Evolutionary conservation across 2,888 invertebrate species (phyloP).

Genomic region (Cataglyphis cursor): DNA sequence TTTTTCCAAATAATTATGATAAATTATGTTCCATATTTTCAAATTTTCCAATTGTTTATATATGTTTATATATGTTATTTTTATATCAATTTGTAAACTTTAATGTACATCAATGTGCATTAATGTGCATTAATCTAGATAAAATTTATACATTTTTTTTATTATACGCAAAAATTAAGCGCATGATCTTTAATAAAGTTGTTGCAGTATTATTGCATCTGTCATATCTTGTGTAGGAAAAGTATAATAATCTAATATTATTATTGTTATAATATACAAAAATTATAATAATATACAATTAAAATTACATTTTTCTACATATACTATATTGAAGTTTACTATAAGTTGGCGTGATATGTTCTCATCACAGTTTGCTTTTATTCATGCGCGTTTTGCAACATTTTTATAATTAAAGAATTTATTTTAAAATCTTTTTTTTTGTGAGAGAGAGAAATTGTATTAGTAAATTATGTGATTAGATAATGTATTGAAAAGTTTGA

Average conservation of each 20-base stretch:
- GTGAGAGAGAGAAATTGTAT: neutral
- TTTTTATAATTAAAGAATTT: neutral
- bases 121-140: neutral
- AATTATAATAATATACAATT: constrained; percentile 56
- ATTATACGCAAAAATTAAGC: constrained; percentile 15
- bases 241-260: constrained; percentile 23
- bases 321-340: neutral
- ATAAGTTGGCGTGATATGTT: constrained; percentile 68
- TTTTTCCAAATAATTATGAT: constrained; percentile 5
- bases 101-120: neutral
- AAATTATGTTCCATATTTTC: neutral
- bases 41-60: neutral
- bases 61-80: no score
- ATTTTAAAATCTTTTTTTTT: neutral
- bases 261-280: neutral
- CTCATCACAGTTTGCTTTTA: constrained; percentile 71
- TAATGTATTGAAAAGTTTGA: neutral
- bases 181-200: constrained; percentile 27
- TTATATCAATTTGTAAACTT: neutral
- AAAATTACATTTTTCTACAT: constrained; percentile 14
- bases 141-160: neutral
- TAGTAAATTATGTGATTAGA: neutral
- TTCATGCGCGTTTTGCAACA: neutral
- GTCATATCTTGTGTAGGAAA: constrained; percentile 51
- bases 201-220: constrained; percentile 58